These are phyloP conservation scores for Pasiphila rectangulata DNA, from an alignment of 2,888 invertebrate genomes.

Conservation along the genomic window DNA sequence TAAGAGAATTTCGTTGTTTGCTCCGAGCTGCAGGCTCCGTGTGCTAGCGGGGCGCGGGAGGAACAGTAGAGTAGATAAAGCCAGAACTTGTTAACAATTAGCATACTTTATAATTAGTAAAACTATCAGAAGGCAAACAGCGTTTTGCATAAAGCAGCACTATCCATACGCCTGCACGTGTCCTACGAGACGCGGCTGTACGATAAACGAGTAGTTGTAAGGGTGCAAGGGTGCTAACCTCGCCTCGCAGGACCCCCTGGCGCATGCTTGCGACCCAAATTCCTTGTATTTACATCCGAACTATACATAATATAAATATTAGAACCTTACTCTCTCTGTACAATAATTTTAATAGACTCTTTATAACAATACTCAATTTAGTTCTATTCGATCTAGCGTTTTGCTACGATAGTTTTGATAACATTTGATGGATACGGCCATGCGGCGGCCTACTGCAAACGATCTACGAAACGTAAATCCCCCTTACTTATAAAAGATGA, in stretches of 20 bases:
- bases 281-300: constrained; percentile 60
- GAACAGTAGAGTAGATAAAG: constrained; percentile 17
- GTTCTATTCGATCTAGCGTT: constrained; percentile 29
- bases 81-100: constrained; percentile 7
- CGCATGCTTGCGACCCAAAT: constrained; percentile 47
- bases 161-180: constrained; percentile 42
- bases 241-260: constrained; percentile 36
- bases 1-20: no score
- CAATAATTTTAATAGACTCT: constrained; percentile 62
- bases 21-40: no score
- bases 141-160: constrained; percentile 40
- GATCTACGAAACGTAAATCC: no score
- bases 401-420: constrained; percentile 18
- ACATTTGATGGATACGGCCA: neutral
- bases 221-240: neutral
- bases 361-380: constrained; percentile 24
- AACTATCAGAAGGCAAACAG: constrained; percentile 35
- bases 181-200: constrained; percentile 4
- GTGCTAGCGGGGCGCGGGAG: no score
- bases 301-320: constrained; percentile 59
- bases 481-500: no score
- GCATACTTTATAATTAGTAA: constrained; percentile 34
- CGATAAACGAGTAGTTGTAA: neutral
- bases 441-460: no score
- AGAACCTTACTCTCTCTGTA: constrained; percentile 67